A percentile compares a stretch with the other conserved stretches of the same genome.
phyloP scores from a whole-genome alignment of 2,888 invertebrate genomes.

The Elegia similella region DNA sequence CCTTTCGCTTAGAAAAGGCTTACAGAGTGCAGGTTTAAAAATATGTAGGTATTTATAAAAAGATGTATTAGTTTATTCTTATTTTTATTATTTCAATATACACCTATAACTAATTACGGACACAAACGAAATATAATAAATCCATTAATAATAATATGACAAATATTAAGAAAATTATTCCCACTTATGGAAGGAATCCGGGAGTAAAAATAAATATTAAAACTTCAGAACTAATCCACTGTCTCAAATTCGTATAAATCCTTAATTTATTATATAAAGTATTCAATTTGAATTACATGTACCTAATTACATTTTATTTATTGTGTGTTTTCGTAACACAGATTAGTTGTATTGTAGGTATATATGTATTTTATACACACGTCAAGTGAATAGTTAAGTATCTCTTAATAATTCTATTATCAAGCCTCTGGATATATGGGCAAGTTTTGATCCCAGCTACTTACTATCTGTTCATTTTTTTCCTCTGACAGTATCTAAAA shows the following conservation, averaged over 20 bases:
- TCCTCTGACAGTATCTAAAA: too few species aligned
- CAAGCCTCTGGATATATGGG: background rate
- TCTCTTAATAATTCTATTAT: background rate
- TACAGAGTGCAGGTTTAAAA: too few species aligned
- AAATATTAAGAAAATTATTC: slow-evolving; percentile 29
- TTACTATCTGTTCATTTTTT: too few species aligned
- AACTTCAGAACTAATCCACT: slow-evolving; percentile 26
- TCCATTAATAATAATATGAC: slow-evolving; percentile 38
- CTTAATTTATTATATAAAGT: slow-evolving; percentile 7
- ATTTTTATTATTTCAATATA: slow-evolving; percentile 76
- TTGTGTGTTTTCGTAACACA: background rate
- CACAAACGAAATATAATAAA: slow-evolving; percentile 56
- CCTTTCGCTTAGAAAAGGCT: too few species aligned
- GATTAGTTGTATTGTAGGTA: background rate
- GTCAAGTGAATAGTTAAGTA: background rate
- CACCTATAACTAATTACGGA: slow-evolving; percentile 75
- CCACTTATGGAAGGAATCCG: slow-evolving; percentile 25
- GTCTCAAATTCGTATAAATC: slow-evolving; percentile 26
- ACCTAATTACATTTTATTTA: background rate
- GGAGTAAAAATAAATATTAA: slow-evolving; percentile 29
- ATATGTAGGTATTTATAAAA: slow-evolving; percentile 12
- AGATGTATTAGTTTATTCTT: slow-evolving; percentile 46
- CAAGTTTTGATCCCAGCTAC: background rate
- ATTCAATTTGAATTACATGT: slow-evolving; percentile 11
- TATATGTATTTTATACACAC: slow-evolving; percentile 1